phyloP scores from a whole-genome alignment of 2,113 vertebrate genomes.

The Ceratotherium simum region DNA sequence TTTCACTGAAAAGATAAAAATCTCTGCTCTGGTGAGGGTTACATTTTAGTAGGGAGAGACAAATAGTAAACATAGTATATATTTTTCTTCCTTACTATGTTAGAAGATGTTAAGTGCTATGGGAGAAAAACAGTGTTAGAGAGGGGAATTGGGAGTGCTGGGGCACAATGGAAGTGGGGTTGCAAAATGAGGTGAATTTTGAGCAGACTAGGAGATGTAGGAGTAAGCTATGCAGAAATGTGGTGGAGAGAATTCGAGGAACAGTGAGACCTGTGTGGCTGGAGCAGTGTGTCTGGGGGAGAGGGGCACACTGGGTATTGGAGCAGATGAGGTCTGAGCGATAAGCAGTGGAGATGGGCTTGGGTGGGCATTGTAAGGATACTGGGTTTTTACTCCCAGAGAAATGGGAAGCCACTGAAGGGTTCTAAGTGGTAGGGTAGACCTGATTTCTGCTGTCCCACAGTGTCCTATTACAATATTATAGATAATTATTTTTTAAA shows the following conservation, averaged over 20 bases:
- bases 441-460: not conserved
- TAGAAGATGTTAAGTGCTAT: not conserved
- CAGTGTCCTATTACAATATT: not conserved
- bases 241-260: not conserved
- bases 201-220: not conserved
- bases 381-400: not conserved
- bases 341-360: not conserved
- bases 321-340: not conserved
- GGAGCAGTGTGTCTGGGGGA: not conserved
- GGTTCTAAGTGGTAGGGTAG: not conserved
- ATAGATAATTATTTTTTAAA: constrained; percentile 29
- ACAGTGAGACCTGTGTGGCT: not conserved
- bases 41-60: constrained; percentile 48
- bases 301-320: not conserved
- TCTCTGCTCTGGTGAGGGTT: not conserved
- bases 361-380: not conserved
- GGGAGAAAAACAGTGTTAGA: not conserved
- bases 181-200: constrained; percentile 20
- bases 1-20: not conserved
- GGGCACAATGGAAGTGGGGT: not conserved
- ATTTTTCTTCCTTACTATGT: not conserved
- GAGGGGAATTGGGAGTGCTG: not conserved
- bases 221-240: not conserved
- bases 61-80: constrained; percentile 8
- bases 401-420: not conserved